phyloP scores from a whole-genome alignment of 2,113 vertebrate species.

The Tyto alba region DNA sequence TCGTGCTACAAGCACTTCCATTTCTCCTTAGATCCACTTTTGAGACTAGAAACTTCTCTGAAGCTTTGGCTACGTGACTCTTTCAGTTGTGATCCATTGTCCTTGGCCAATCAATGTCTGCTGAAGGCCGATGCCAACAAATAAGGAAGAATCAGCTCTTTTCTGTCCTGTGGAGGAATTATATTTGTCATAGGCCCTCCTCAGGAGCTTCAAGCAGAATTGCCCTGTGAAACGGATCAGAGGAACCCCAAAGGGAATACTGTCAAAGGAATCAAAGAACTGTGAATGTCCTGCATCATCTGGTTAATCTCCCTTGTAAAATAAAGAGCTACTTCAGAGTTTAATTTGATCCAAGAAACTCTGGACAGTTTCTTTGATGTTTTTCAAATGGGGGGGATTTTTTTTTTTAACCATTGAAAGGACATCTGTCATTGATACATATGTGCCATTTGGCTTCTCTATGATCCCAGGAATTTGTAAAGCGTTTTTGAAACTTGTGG shows the following conservation, averaged over 20 bases:
- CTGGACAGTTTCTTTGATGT: conserved; percentile 8
- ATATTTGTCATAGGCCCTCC: neutral
- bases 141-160: neutral
- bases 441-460: neutral
- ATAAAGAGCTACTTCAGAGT: neutral
- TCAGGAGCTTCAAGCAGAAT: neutral
- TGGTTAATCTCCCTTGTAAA: conserved; percentile 37
- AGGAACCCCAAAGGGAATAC: neutral
- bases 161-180: conserved; percentile 1
- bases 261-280: conserved; percentile 20
- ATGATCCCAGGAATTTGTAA: neutral
- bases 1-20: neutral
- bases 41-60: neutral
- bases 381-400: neutral
- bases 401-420: conserved; percentile 1
- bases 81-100: neutral
- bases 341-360: conserved; percentile 24
- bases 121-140: neutral
- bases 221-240: neutral
- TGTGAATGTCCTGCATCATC: conserved; percentile 18
- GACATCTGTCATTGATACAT: neutral
- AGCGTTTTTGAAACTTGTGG: neutral
- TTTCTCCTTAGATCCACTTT: neutral
- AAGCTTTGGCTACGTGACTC: neutral
- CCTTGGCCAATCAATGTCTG: neutral